Evolutionary conservation across 2,113 vertebrate genomes (phyloP).

Genomic region (Cyphomyrus plagiostoma): DNA sequence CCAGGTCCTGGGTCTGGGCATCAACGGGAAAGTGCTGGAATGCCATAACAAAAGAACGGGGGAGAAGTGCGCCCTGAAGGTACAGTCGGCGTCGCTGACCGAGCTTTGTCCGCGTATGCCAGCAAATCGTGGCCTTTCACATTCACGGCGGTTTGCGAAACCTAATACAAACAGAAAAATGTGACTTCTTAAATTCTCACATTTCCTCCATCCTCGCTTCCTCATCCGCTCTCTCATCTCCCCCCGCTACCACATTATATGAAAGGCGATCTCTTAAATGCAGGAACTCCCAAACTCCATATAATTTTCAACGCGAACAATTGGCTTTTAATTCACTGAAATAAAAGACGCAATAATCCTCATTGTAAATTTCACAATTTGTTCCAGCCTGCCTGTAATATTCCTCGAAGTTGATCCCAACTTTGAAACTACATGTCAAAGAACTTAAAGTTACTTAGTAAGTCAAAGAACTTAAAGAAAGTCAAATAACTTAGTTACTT

Average conservation of each 20-base stretch:
- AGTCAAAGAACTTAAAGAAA: background rate
- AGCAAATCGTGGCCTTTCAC: background rate
- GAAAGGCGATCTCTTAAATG: background rate
- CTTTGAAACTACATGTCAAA: background rate
- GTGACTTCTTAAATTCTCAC: background rate
- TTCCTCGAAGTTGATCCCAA: background rate
- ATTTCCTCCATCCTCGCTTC: background rate
- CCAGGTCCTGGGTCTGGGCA: slow-evolving; percentile 88
- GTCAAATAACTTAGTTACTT: background rate
- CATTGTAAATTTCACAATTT: background rate
- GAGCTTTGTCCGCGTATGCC: background rate
- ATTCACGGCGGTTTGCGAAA: background rate
- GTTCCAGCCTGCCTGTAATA: background rate
- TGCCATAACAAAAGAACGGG: slow-evolving; percentile 82
- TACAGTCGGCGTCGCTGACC: slow-evolving; percentile 35
- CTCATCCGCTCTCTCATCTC: background rate
- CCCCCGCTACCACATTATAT: background rate
- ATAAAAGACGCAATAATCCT: background rate
- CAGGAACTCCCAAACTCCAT: background rate
- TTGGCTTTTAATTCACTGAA: background rate
- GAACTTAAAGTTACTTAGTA: background rate
- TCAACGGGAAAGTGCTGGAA: slow-evolving; percentile 93
- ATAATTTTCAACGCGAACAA: background rate
- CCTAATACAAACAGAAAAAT: background rate
- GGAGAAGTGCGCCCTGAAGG: slow-evolving; percentile 94